Conservation (phyloP, 2,888 invertebrate species). For the Habroteleia sp. region DNA sequence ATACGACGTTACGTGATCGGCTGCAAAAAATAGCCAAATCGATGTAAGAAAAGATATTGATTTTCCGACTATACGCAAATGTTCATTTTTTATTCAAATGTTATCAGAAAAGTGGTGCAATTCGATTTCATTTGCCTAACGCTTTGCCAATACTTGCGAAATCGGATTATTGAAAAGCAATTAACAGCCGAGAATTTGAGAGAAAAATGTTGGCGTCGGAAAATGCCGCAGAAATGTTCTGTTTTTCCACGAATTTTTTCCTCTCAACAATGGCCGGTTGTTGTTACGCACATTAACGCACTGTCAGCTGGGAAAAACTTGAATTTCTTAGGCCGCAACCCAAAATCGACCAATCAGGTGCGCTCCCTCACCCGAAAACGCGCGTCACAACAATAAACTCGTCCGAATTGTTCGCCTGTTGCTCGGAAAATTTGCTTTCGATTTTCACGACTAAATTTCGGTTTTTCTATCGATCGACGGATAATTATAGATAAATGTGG, state of each 20-base stretch:
- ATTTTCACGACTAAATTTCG: neutral
- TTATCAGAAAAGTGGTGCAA: neutral
- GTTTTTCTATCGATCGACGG: neutral
- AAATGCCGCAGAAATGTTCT: neutral
- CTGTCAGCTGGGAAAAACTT: neutral
- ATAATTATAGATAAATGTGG: too few relatives aligned
- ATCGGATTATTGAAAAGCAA: neutral
- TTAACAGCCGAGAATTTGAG: neutral
- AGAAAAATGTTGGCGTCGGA: neutral
- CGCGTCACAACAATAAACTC: constrained; percentile 33
- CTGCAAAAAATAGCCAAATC: neutral
- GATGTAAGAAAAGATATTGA: constrained; percentile 23
- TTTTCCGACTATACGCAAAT: constrained; percentile 25
- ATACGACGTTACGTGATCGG: constrained; percentile 3
- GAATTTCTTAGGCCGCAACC: neutral
- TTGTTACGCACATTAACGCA: neutral
- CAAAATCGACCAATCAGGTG: constrained; percentile 1
- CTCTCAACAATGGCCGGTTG: neutral
- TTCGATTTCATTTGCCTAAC: neutral
- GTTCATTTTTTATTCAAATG: constrained; percentile 25
- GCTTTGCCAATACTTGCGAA: neutral
- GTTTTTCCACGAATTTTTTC: neutral
- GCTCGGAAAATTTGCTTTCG: constrained; percentile 2
- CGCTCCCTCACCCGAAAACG: constrained; percentile 1
- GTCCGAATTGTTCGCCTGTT: constrained; percentile 28